These are phyloP conservation scores for Pogonognathellus flavescens DNA, from an alignment of 1,140 invertebrate genomes.

Conservation along the genomic window DNA sequence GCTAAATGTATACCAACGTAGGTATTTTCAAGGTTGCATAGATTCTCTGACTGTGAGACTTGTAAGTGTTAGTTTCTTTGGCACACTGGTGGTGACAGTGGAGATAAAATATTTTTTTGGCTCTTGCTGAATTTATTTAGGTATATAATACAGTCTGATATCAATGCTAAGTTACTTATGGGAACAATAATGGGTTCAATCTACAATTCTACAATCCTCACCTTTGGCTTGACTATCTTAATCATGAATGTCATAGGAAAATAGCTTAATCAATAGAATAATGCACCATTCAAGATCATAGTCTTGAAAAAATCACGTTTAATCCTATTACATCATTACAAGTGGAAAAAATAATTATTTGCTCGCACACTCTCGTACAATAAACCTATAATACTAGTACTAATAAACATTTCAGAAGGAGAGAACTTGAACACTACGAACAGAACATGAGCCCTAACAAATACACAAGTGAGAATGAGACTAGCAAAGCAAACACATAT, in stretches of 20 bases:
- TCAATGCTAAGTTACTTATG: not conserved
- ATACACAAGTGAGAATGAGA: no score
- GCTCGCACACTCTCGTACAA: no score
- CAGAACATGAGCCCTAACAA: no score
- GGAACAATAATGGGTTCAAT: not conserved
- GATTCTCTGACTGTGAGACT: not conserved
- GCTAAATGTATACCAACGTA: no score
- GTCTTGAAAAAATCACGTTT: conserved; percentile 6
- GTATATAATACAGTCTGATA: no score
- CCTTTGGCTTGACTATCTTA: no score
- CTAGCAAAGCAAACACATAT: no score
- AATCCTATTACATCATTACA: not conserved
- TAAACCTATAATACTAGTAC: no score
- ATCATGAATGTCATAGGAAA: conserved; percentile 9
- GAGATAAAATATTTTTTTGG: conserved; percentile 8
- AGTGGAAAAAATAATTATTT: not conserved
- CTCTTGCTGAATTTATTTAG: not conserved
- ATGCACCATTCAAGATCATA: conserved; percentile 4
- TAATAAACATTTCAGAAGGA: no score
- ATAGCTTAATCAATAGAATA: not conserved
- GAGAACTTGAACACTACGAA: no score
- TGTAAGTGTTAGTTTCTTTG: not conserved
- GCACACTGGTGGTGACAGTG: conserved; percentile 7
- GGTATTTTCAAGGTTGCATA: not conserved
- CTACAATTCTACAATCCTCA: not conserved